phyloP scores from a whole-genome alignment of 2,113 vertebrate species.

The Aegithalos caudatus region DNA sequence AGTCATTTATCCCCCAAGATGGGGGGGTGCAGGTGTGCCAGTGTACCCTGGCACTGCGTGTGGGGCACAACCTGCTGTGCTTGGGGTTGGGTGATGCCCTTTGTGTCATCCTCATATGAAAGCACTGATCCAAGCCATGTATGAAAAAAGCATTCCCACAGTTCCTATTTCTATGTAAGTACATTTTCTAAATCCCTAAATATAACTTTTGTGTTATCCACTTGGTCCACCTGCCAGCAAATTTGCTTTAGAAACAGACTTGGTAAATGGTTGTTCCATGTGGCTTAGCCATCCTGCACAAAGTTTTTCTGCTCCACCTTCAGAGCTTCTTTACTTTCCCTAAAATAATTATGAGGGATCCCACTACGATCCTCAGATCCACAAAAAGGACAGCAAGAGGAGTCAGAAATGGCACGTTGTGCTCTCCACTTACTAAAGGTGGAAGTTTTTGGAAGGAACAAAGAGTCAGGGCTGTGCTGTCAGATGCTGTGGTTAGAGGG shows the following conservation, averaged over 20 bases:
- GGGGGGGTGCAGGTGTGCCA: not conserved
- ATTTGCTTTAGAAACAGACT: not conserved
- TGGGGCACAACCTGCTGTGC: rapidly evolving
- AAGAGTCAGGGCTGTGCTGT: not conserved
- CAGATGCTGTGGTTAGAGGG: not conserved
- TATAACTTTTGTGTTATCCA: not conserved
- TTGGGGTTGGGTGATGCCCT: not conserved
- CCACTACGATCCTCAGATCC: not conserved
- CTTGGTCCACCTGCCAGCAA: not conserved
- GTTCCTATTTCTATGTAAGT: not conserved
- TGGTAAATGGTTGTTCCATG: not conserved
- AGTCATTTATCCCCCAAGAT: not conserved
- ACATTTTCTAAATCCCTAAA: not conserved
- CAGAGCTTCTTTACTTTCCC: not conserved
- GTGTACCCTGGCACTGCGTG: rapidly evolving
- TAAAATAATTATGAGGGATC: not conserved
- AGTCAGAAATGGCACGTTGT: not conserved
- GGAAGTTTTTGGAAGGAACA: not conserved
- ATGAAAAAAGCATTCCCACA: not conserved
- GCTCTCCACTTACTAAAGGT: not conserved
- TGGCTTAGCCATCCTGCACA: not conserved
- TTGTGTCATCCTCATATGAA: not conserved
- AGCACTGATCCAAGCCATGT: not conserved
- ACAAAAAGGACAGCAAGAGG: not conserved
- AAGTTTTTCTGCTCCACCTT: not conserved